Conservation (phyloP, 2,888 invertebrate genomes). For the Trachelus iudaicus region DNA sequence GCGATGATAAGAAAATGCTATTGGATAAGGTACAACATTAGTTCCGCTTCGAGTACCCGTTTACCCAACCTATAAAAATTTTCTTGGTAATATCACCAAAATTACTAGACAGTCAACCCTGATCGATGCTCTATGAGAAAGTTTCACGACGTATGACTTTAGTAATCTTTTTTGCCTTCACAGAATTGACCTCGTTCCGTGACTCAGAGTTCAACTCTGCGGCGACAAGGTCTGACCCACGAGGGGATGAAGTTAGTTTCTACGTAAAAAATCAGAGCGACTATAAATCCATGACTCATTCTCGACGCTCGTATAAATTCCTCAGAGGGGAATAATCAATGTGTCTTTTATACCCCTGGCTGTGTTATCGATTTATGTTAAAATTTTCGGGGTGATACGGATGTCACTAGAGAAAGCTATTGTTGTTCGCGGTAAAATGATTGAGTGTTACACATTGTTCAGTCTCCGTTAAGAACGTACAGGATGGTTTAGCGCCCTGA, state of each 20-base stretch:
- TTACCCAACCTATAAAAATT: background rate
- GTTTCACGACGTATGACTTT: background rate
- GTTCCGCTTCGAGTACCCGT: background rate
- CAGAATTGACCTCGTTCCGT: background rate
- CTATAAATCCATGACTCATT: background rate
- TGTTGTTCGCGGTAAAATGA: background rate
- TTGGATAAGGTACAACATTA: slow-evolving; percentile 50
- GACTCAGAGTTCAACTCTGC: background rate
- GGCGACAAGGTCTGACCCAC: background rate
- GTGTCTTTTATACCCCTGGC: background rate
- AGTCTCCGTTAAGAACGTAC: background rate
- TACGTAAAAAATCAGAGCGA: background rate
- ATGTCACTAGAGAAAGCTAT: background rate
- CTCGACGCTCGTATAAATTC: background rate
- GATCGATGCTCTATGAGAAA: background rate
- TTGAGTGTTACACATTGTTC: background rate
- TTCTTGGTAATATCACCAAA: background rate
- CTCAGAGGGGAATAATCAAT: background rate
- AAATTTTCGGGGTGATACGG: background rate
- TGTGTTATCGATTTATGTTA: background rate
- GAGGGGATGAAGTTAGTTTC: background rate
- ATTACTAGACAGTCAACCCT: background rate
- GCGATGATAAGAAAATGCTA: slow-evolving; percentile 59
- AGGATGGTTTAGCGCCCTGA: slow-evolving; percentile 32
- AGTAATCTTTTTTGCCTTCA: background rate